Evolutionary conservation across 2,113 vertebrate genomes (phyloP).

Genomic region (Pandion haliaetus): DNA sequence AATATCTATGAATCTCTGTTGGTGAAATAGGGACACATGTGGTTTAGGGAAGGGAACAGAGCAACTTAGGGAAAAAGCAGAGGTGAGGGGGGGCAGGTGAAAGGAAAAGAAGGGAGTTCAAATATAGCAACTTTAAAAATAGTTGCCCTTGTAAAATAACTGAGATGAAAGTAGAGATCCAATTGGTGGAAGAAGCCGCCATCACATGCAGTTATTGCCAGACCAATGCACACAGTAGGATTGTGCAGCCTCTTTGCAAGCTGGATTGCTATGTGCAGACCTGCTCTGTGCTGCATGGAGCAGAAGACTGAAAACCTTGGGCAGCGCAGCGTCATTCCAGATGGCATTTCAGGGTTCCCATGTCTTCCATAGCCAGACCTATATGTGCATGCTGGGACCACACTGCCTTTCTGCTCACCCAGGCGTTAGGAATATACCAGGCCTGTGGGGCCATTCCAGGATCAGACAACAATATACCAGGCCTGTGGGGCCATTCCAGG

Average conservation of each 20-base stretch:
- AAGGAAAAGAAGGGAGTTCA: conserved; percentile 28
- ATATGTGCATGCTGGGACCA: background rate
- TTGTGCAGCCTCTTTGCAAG: background rate
- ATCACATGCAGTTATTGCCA: conserved; percentile 51
- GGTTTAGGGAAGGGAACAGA: background rate
- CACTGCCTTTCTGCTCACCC: background rate
- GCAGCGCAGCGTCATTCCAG: background rate
- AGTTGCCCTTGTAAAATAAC: conserved; percentile 42
- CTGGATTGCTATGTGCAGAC: background rate
- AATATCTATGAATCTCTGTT: background rate
- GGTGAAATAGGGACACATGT: background rate
- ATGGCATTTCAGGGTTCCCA: background rate
- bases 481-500: background rate
- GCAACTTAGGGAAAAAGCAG: background rate
- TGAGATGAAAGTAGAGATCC: conserved; percentile 20
- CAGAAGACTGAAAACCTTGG: background rate
- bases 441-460: background rate
- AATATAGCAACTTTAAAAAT: conserved; percentile 59
- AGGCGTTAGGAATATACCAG: background rate
- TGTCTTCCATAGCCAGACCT: background rate
- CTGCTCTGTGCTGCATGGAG: background rate
- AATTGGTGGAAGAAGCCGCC: conserved; percentile 1
- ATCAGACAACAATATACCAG: no score
- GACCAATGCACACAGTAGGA: conserved; percentile 18
- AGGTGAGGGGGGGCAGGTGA: background rate